Evolutionary conservation across 2,113 vertebrate genomes (phyloP).

Genomic region (Nothoprocta perdicaria): DNA sequence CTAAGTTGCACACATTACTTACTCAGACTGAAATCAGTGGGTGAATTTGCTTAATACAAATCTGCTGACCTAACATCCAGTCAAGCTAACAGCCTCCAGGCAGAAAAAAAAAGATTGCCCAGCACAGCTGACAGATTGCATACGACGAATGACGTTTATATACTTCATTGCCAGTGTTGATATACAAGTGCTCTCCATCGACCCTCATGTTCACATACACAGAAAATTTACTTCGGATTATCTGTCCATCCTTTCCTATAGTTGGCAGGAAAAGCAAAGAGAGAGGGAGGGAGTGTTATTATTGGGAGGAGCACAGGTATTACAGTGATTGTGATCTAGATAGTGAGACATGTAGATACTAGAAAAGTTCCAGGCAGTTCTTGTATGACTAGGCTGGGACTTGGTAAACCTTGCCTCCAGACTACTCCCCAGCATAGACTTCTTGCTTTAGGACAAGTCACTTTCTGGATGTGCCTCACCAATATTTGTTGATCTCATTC

Average conservation of each 20-base stretch:
- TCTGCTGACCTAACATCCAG: not conserved
- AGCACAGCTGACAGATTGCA: not conserved
- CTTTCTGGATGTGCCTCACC: not conserved
- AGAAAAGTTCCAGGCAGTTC: constrained; percentile 33
- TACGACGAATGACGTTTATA: not conserved
- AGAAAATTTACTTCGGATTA: not conserved
- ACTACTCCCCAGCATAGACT: not conserved
- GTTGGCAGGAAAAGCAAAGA: not conserved
- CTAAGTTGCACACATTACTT: not conserved
- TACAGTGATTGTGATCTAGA: constrained; percentile 15
- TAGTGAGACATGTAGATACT: constrained; percentile 34
- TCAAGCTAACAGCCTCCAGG: not conserved
- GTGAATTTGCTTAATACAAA: not conserved
- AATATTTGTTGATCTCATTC: not conserved
- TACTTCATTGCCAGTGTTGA: not conserved
- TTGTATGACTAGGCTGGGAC: not conserved
- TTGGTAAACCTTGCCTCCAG: not conserved
- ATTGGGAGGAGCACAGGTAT: constrained; percentile 1
- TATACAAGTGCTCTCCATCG: not conserved
- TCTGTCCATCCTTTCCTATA: not conserved
- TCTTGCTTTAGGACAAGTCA: not conserved
- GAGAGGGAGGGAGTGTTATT: constrained; percentile 5
- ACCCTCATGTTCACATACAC: not conserved
- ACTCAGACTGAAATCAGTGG: not conserved
- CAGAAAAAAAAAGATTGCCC: not conserved